These are phyloP conservation scores for Drosophila chauvacae DNA, from an alignment of 1,140 invertebrate genomes.

Conservation along the genomic window DNA sequence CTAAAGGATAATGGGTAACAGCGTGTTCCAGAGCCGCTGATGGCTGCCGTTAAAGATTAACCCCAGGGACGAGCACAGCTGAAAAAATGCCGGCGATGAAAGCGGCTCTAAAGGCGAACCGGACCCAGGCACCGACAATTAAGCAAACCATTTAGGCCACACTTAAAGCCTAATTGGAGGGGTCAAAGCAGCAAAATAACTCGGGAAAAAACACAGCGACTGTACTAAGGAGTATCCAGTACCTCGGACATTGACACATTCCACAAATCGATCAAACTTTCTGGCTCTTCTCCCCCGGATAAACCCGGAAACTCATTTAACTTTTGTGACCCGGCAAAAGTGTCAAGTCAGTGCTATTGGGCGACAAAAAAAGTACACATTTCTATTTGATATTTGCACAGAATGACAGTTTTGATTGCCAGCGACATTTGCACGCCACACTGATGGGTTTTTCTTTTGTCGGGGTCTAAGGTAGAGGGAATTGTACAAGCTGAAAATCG, in stretches of 20 bases:
- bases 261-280: constrained; percentile 73
- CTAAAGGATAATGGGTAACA: constrained; percentile 14
- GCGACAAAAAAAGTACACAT: constrained; percentile 57
- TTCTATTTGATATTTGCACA: constrained; percentile 69
- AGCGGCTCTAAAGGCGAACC: constrained; percentile 52
- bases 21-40: constrained; percentile 24
- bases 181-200: constrained; percentile 6
- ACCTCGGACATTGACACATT: constrained; percentile 48
- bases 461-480: not conserved
- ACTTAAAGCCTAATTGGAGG: constrained; percentile 31
- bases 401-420: constrained; percentile 52
- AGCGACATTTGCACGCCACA: constrained; percentile 52
- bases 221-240: constrained; percentile 15
- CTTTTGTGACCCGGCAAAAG: constrained; percentile 57
- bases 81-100: constrained; percentile 66
- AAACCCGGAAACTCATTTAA: constrained; percentile 68
- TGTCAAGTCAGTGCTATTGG: constrained; percentile 56
- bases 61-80: constrained; percentile 27
- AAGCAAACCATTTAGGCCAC: constrained; percentile 12
- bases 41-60: constrained; percentile 46
- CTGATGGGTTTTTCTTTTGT: constrained; percentile 1
- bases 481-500: not conserved
- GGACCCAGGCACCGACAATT: constrained; percentile 20
- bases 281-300: not conserved
- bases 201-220: not conserved